Base-by-base conservation (phyloP, 2,888 invertebrate species). In the Diloba caeruleocephala region DNA sequence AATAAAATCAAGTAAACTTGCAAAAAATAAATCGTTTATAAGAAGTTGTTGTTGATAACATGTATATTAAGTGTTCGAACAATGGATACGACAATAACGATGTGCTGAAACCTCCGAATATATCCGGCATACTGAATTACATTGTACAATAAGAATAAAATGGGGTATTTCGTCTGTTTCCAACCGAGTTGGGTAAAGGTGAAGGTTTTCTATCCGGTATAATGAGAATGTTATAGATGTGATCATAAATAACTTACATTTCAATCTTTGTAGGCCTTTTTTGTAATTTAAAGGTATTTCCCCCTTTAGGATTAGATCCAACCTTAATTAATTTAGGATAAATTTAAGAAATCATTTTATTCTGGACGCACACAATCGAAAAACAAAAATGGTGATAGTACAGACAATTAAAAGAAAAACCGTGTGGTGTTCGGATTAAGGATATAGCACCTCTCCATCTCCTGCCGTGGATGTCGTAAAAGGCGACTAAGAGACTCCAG, bases 161-260 rank as follows among this genome's bases (percentile, higher is more conserved):
- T 3, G 21, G 37, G 33, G n/a, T 26, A 25, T 38, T 57, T 42
- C 8, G 28, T 54, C 37, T 38, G 33, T 31, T 32, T 12, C 8
- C 31, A n/a, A 6, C 38, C 33, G 50, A 45, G 42, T 55, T 41
- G 14, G 44, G 38, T 46, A 60, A 70, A 70, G 69, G 70, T 71
- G 51, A 70, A 71, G 72, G 72, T 45, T 54, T 42, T 17, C 34
- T 46, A 39, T 54, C 33, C 32, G 41, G 17, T 34, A 28, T 9
- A 31, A 53, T n/a, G n/a, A n/a, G 38, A 53, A 42, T 54, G 32
- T 38, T 14, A 26, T 57, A 5, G 42, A 59, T 55, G 12, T 1
- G 13, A 12, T 12, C 8, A n/a, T 39, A 39, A 59, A 31, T 29
- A 9, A 19, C 10, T 4, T 14, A 13, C 6, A 31, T 55, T 28